Evolutionary conservation across 1,140 invertebrate genomes (phyloP).

Genomic region (Drosophila sucinea): DNA sequence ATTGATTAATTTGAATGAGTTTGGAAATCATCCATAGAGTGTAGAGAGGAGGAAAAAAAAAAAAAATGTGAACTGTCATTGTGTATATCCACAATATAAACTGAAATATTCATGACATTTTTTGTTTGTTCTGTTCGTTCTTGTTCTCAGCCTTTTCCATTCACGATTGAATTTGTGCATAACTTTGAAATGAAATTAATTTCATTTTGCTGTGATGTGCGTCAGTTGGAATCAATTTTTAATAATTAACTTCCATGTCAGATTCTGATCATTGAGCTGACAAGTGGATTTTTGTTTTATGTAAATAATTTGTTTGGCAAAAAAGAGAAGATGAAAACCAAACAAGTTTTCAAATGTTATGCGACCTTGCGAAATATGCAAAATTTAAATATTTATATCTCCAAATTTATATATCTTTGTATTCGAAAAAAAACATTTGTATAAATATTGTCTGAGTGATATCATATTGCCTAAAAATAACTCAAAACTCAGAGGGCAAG

Average conservation of each 20-base stretch:
- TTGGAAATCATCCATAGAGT: neutral
- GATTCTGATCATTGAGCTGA: conserved; percentile 23
- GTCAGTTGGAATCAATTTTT: conserved; percentile 16
- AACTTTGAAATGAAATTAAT: conserved; percentile 23
- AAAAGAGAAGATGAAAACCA: conserved; percentile 38
- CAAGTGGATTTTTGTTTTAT: conserved; percentile 27
- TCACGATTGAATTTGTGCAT: neutral
- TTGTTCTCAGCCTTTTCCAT: neutral
- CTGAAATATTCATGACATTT: conserved; percentile 4
- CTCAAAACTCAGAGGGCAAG: neutral
- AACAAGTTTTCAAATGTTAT: conserved; percentile 48
- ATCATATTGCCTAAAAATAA: conserved; percentile 28
- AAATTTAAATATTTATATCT: conserved; percentile 39
- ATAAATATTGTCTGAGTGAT: conserved; percentile 49
- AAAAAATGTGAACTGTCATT: neutral
- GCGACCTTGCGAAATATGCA: conserved; percentile 63
- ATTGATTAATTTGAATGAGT: conserved; percentile 1
- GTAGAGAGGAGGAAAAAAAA: neutral
- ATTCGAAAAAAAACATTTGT: conserved; percentile 13
- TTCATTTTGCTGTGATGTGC: neutral
- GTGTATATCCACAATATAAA: neutral
- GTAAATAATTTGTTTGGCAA: conserved; percentile 16
- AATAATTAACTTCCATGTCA: conserved; percentile 20
- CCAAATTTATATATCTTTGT: neutral
- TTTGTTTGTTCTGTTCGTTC: neutral